phyloP scores from a whole-genome alignment of 2,113 vertebrate genomes.

The Corynorhinus townsendii region DNA sequence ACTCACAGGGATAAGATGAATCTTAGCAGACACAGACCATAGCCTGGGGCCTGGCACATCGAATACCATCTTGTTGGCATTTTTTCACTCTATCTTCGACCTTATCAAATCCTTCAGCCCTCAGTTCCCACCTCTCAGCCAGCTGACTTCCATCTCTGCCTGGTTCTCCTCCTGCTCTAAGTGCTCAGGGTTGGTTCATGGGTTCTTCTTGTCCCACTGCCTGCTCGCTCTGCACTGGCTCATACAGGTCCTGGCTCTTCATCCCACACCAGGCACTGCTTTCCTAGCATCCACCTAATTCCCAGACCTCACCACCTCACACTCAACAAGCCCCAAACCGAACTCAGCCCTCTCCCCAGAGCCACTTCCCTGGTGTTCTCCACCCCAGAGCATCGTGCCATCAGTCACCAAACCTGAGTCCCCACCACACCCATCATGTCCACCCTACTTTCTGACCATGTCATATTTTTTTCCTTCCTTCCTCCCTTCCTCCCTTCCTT shows the following conservation, averaged over 20 bases:
- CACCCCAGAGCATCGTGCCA: neutral
- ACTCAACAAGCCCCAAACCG: neutral
- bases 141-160: neutral
- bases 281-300: neutral
- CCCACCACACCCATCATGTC: neutral
- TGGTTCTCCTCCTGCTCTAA: neutral
- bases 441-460: neutral
- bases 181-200: neutral
- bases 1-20: neutral
- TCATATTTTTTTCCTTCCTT: neutral
- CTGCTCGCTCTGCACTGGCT: neutral
- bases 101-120: neutral
- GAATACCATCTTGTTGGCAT: neutral
- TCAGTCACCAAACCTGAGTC: neutral
- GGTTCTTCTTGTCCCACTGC: neutral
- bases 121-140: neutral
- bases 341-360: neutral
- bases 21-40: too few relatives aligned
- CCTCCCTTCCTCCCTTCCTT: too few relatives aligned
- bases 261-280: neutral
- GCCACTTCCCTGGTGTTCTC: neutral
- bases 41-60: neutral
- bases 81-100: neutral
- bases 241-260: neutral
- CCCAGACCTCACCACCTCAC: neutral